These are phyloP conservation scores for Streptopelia turtur DNA, from an alignment of 2,797 vertebrate genomes.

Conservation along the genomic window DNA sequence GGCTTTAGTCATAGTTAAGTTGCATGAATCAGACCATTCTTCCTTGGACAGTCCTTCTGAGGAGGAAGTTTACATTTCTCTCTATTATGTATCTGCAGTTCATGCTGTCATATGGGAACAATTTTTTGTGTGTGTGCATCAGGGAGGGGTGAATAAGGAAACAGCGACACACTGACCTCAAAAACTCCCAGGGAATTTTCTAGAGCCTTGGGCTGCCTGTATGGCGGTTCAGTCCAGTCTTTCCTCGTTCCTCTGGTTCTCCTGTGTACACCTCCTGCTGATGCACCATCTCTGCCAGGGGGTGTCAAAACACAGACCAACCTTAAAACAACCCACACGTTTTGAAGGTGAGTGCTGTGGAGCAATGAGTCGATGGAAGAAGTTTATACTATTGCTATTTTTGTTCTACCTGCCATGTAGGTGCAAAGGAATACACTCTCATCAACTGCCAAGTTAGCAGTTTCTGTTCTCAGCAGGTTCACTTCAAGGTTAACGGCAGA, in stretches of 20 bases:
- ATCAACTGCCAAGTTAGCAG: neutral
- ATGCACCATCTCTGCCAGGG: neutral
- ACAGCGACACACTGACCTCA: neutral
- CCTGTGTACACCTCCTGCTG: neutral
- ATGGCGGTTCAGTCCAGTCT: neutral
- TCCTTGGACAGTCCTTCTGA: neutral
- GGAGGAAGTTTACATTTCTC: slow-evolving; percentile 6
- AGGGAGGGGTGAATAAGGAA: neutral
- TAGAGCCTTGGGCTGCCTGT: neutral
- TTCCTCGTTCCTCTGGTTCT: neutral
- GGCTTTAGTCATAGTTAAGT: slow-evolving; percentile 32
- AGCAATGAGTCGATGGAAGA: neutral
- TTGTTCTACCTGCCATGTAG: neutral
- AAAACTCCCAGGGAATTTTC: slow-evolving; percentile 4
- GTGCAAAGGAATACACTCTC: neutral
- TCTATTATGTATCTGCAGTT: slow-evolving; percentile 2
- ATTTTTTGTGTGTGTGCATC: neutral
- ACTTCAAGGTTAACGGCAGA: neutral
- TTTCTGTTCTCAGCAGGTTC: neutral
- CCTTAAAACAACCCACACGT: neutral
- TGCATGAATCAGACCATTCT: slow-evolving; percentile 10
- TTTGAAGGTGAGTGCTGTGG: neutral
- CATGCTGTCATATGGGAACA: slow-evolving; percentile 17
- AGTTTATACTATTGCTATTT: neutral
- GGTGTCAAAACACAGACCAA: neutral